A percentile compares a stretch with the other conserved stretches of the same genome.
These are phyloP conservation scores for Dromas ardeola DNA, from an alignment of 2,113 vertebrate genomes.

Conservation along the genomic window DNA sequence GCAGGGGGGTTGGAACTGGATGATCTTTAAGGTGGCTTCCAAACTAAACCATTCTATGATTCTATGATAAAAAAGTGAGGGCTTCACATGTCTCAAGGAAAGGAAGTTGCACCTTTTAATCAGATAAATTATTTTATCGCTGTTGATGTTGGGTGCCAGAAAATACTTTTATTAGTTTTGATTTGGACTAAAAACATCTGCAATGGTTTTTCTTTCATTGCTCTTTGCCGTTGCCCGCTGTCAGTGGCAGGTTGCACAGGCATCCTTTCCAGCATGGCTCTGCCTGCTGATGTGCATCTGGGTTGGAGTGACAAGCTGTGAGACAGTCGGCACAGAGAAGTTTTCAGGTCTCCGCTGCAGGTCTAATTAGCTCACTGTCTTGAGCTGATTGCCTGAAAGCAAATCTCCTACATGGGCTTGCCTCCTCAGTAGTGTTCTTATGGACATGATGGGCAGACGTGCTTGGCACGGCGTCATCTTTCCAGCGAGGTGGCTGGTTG, in stretches of 20 bases:
- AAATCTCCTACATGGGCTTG: background rate
- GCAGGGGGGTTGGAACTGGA: background rate
- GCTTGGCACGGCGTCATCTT: background rate
- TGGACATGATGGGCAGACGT: background rate
- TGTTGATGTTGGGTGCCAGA: background rate
- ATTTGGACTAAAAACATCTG: background rate
- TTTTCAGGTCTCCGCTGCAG: background rate
- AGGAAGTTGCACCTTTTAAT: background rate
- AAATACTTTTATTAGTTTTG: background rate
- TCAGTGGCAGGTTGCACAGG: background rate
- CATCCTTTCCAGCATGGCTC: accelerated
- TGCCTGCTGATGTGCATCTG: background rate
- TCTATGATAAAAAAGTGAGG: background rate
- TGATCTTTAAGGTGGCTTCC: background rate
- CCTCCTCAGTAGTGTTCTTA: background rate
- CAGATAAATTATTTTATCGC: background rate
- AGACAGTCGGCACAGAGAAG: background rate
- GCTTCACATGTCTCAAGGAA: background rate
- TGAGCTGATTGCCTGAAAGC: background rate
- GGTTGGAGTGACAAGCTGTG: background rate
- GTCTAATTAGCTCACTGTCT: background rate
- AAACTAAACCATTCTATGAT: background rate
- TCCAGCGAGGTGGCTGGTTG: background rate
- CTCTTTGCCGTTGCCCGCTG: background rate
- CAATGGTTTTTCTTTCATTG: background rate